These are phyloP conservation scores for Mycteria americana DNA, from an alignment of 2,797 vertebrate genomes.

Conservation along the genomic window DNA sequence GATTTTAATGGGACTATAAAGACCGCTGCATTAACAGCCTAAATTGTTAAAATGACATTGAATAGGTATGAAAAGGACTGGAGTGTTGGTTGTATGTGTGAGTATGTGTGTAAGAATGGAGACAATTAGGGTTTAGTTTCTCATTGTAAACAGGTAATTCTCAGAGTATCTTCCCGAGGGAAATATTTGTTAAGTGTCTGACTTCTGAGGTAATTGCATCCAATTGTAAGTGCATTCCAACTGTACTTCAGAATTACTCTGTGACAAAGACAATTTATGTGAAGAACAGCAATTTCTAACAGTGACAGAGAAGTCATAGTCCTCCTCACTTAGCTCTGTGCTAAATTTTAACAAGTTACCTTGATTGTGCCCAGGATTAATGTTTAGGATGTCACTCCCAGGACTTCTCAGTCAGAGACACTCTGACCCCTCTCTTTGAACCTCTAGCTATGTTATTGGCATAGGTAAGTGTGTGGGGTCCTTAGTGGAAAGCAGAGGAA, in stretches of 20 bases:
- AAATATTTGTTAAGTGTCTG: conserved; percentile 5
- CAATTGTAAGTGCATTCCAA: conserved; percentile 8
- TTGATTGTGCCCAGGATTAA: background rate
- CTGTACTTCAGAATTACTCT: background rate
- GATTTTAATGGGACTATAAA: background rate
- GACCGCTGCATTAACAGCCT: background rate
- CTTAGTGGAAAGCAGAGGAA: background rate
- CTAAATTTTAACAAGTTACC: background rate
- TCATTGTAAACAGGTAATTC: background rate
- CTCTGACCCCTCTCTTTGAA: background rate
- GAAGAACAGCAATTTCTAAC: background rate
- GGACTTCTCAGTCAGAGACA: background rate
- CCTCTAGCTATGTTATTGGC: background rate
- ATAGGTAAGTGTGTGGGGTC: background rate
- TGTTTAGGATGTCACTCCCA: background rate
- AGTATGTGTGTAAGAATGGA: background rate
- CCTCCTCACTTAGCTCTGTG: background rate
- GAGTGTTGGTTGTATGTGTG: background rate
- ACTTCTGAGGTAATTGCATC: conserved; percentile 28
- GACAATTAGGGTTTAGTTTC: background rate
- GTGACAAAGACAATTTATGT: conserved; percentile 12
- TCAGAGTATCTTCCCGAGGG: background rate
- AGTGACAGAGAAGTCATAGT: background rate
- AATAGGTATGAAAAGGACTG: background rate
- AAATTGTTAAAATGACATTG: background rate